Conservation (phyloP, 2,113 vertebrate genomes). For the Chaetura pelagica region DNA sequence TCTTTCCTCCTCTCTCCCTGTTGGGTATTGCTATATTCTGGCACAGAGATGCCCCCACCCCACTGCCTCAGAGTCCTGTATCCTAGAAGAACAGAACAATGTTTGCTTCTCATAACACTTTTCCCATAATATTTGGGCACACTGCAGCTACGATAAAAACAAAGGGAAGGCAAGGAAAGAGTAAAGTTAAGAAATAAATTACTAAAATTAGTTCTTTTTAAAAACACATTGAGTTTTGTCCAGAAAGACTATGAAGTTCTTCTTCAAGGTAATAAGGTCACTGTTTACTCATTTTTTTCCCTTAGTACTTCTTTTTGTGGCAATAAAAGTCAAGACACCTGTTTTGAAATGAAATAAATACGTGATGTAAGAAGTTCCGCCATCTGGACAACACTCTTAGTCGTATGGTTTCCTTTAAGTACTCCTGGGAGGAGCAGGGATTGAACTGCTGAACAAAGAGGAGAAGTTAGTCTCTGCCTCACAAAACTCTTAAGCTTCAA, state of each 20-base stretch:
- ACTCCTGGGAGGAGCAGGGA: not conserved
- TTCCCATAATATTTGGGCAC: not conserved
- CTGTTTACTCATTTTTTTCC: not conserved
- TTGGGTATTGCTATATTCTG: not conserved
- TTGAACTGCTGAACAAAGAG: not conserved
- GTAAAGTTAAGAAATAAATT: not conserved
- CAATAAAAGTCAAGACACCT: not conserved
- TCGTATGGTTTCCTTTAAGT: not conserved
- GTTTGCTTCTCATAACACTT: not conserved
- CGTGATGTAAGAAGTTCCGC: not conserved
- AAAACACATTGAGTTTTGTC: not conserved
- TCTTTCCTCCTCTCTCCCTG: not conserved
- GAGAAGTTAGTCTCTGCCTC: not conserved
- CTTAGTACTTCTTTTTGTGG: not conserved
- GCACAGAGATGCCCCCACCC: not conserved
- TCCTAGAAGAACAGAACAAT: not conserved
- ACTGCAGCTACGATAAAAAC: not conserved
- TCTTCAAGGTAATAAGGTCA: not conserved
- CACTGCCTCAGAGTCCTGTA: not conserved
- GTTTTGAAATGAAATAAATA: not conserved
- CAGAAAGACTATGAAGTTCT: not conserved
- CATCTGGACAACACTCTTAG: fast-evolving
- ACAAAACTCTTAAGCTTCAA: not conserved
- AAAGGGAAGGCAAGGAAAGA: not conserved
- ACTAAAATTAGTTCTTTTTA: not conserved